Conservation (phyloP, 2,888 invertebrate genomes). For the Diarsia brunnea region DNA sequence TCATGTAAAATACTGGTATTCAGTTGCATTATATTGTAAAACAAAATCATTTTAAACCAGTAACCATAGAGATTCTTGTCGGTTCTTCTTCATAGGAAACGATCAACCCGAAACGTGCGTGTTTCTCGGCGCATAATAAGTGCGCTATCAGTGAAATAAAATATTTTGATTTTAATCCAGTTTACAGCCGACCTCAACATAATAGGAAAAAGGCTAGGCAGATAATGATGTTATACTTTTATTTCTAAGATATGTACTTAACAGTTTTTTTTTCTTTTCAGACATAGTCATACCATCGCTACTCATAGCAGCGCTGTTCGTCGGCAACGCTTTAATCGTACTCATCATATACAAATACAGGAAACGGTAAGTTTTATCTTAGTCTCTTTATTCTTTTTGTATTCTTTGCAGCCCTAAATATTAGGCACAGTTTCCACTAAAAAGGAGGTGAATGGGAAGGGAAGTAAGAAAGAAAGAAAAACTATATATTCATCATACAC, state of each 20-base stretch:
- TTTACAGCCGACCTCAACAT: background rate
- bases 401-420: background rate
- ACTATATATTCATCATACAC: too few relatives aligned
- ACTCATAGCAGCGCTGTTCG: slow-evolving; percentile 93
- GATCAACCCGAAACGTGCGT: too few relatives aligned
- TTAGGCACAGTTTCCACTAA: background rate
- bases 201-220: background rate
- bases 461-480: too few relatives aligned
- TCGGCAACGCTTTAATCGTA: slow-evolving; percentile 93
- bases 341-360: slow-evolving; percentile 94
- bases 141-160: too few relatives aligned
- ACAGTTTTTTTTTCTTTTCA: slow-evolving; percentile 77
- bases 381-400: background rate
- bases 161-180: too few relatives aligned
- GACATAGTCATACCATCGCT: slow-evolving; percentile 94
- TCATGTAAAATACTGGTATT: background rate
- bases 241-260: background rate
- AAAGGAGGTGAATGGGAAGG: background rate
- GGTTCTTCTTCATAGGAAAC: too few relatives aligned
- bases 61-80: too few relatives aligned
- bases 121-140: too few relatives aligned
- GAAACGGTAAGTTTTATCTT: slow-evolving; percentile 90
- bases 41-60: too few relatives aligned
- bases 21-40: too few relatives aligned
- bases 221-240: background rate